Evolutionary conservation across 2,888 invertebrate genomes (phyloP).

Genomic region (Camponotus fellah): DNA sequence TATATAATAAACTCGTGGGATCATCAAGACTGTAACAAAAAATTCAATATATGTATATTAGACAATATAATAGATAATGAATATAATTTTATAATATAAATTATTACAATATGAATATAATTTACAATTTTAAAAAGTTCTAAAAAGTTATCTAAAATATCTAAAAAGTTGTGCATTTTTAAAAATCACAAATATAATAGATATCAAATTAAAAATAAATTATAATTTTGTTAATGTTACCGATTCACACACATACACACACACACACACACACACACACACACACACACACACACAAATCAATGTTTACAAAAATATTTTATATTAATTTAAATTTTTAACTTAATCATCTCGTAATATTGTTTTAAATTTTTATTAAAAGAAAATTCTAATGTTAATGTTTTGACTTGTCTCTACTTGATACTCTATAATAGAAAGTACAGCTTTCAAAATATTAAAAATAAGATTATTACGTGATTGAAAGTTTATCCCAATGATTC

Average conservation of each 20-base stretch:
- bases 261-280: too few relatives aligned
- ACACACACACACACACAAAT: too few relatives aligned
- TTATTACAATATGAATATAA: too few relatives aligned
- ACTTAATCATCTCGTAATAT: not conserved
- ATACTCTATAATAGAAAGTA: not conserved
- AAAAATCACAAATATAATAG: not conserved
- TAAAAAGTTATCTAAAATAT: too few relatives aligned
- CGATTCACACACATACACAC: too few relatives aligned
- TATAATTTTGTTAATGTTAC: too few relatives aligned
- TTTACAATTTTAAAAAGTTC: too few relatives aligned
- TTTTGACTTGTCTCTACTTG: not conserved
- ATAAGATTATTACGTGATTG: constrained; percentile 14
- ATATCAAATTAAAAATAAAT: not conserved
- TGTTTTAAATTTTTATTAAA: not conserved
- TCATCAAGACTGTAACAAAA: constrained; percentile 25
- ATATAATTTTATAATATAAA: too few relatives aligned
- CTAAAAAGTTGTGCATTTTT: not conserved
- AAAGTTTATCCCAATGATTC: constrained; percentile 38
- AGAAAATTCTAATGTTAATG: not conserved
- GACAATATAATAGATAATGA: not conserved
- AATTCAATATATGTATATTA: not conserved
- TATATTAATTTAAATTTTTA: too few relatives aligned
- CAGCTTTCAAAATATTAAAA: not conserved
- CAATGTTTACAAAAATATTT: too few relatives aligned
- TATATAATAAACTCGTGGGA: not conserved